Base-by-base conservation (phyloP, 2,113 vertebrate genomes). In the Ariopsis seemanni region DNA sequence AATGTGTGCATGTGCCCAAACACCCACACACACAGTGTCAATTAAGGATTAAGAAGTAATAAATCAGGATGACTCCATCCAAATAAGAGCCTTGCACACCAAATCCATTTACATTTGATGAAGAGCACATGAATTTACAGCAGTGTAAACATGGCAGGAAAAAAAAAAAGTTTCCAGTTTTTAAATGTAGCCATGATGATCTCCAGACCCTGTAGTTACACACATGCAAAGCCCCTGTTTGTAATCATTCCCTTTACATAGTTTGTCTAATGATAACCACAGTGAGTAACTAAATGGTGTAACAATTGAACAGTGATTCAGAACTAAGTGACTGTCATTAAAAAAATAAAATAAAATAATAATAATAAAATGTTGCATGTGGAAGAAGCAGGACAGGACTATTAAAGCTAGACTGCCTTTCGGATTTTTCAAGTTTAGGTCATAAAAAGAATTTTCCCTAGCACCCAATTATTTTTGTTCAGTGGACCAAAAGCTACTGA, bases 101-200 rank as follows among this genome's bases (percentile, higher is more conserved):
- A 83, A 89, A 87, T 80, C 63, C 72, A 42, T 83, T 84, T 88
- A 84, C 57, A n/a, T 83, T 84, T 88, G 85, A 90, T 90, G 91
- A 91, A 89, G 86, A 91, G 75, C 87, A 87, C 75, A 90, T 90
- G 87, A 91, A 90, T 82, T 85, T 91, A 72, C 90, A 90, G 88
- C 82, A 91, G 87, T 88, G 84, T 90, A 90, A 90, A 91, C 88
- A 91, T 83, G 52, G 87, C 84, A 81, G 79, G 83, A 89, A 88
- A 60, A 60, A 60, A 60, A 34, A 82, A 82, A 88, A 78, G 34
- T 60, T 75, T 82, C 50, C 75, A 82, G 84, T 87, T 85, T 86
- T 63, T 52, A 83, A 89, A 89, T 65, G 77, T 89, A 82, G 83
- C 62, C 53, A 77, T 86, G 87, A 92, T 87, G 74, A 89, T 87